Evolutionary conservation across 1,140 invertebrate genomes (phyloP), one percentile per base, ranked within the genome.

Genomic region (Thalassaphorura encarpata): DNA sequence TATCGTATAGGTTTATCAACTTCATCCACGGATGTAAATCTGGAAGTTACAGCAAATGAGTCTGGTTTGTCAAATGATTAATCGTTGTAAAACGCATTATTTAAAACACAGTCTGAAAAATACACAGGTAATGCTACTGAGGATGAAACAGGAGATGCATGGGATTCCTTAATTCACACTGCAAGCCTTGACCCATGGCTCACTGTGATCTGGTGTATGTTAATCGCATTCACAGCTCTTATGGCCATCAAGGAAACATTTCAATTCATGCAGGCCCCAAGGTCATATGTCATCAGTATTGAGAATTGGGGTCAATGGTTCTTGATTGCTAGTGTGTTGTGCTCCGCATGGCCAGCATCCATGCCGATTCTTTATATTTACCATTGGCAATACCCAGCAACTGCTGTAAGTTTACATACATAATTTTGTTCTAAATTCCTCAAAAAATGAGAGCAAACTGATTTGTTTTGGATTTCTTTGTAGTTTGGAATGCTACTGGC

Each of bases 261-360:
- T 51, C 70, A 71, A 52, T 43, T 70, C 5, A 11, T 60, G 18
- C 63, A 64, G 54, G 43, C 56, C 8, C 63, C 63, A 33, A 15
- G 52, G 3, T 45, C 53, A 0, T 64, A 64, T 24, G 43, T 64
- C 21, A 27, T 54, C 2, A 61, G 56, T 28, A 64, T 56, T 48
- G 87, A 90, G 68, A 89, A 89, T 70, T 86, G 83, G 78, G 73
- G 89, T 21, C 85, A 89, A 66, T 82, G 83, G 77, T 71, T 81
- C 8, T 84, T 88, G 29, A 83, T 89, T 21, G 68, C 82, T 21
- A 73, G 77, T 63, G 75, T 86, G 11, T 26, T 21, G 3, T 24
- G 57, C 13, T 52, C 59, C n/a, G 53, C 63, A 18, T 64, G 60
- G 56, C 40, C 36, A 6, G 11, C 29, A 3, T 16, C 8, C 2